Evolutionary conservation across 2,113 vertebrate genomes (phyloP), one percentile per base, ranked within the genome.

Genomic region (Cygnus buccinator): DNA sequence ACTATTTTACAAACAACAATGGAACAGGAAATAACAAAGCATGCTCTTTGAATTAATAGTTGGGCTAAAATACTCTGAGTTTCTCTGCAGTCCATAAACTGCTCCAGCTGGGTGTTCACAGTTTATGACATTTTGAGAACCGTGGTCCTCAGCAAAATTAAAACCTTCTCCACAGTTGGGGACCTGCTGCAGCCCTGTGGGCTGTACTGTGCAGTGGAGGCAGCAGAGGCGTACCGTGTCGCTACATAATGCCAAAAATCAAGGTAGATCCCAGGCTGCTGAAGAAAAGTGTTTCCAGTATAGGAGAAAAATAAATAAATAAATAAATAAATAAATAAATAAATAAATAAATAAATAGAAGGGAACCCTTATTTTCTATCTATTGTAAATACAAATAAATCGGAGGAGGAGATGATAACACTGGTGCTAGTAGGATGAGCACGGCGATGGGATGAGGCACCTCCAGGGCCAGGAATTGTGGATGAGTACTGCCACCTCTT

Each of bases 401-500:
- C 83, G 44, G 84, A 58, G 76, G 77, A 97, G 88, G 66, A 58
- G 50, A 11, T 50, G 78, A 13, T 28, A 55, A 28, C 50, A 8
- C 4, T 1, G 74, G 5, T 25, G 65, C 66, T 77, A 11, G 5
- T 18, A 58, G 84, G 93, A 65, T 9, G 74, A 75, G 46, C 72
- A 58, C 50, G 48, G 8, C 5, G 0, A 63, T 18, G 41, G 41
- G 26, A 14, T 10, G 48, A 43, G 57, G 29, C 10, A 3, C 11
- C 31, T 10, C n/a, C 7, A 4, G 46, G 48, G 20, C 44, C 33
- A 16, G 29, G 20, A 96, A 80, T 2, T 48, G 86, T 97, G 97
- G 98, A 90, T 93, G 65, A 95, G 93, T 65, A 97, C 95, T 93
- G 98, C 98, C 98, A 98, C 97, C 98, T 98, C 97, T 98, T 96